Conservation (phyloP, 2,888 invertebrate genomes). For the Callyntrura guangdongensis region DNA sequence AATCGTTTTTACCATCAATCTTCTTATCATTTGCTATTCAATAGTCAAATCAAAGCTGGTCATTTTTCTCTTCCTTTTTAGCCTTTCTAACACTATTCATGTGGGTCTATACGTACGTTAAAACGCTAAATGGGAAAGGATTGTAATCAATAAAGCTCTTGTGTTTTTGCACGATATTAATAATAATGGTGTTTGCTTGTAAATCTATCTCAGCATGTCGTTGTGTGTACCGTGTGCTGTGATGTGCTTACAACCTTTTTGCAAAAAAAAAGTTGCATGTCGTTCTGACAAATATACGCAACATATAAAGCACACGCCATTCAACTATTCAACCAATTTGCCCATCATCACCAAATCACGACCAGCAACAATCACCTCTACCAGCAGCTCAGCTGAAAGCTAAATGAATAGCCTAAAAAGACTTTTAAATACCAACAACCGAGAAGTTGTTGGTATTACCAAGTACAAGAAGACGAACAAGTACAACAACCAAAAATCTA, state of each 20-base stretch:
- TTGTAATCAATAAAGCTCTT: conserved; percentile 16
- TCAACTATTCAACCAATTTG: conserved; percentile 3
- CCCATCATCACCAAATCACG: conserved; percentile 46
- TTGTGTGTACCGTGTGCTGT: neutral
- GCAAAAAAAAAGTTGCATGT: conserved; percentile 32
- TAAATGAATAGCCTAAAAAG: neutral
- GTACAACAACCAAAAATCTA: conserved; percentile 8
- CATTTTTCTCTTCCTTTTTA: conserved; percentile 45
- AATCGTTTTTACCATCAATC: conserved; percentile 34
- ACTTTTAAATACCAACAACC: conserved; percentile 11
- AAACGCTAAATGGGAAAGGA: neutral
- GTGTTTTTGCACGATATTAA: conserved; percentile 24
- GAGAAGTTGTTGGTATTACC: conserved; percentile 11
- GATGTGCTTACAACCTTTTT: neutral
- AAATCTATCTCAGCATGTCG: neutral
- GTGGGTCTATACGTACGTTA: neutral
- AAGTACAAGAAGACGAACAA: neutral
- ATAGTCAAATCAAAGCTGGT: conserved; percentile 27
- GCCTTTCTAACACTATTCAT: neutral
- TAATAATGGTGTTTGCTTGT: neutral
- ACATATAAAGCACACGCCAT: conserved; percentile 44
- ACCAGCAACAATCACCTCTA: conserved; percentile 10
- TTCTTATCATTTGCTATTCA: conserved; percentile 16
- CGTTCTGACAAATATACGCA: neutral
- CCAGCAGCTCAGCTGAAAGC: conserved; percentile 14